Conservation (phyloP, 2,797 vertebrate species). For the Pogonophryne albipinna region DNA sequence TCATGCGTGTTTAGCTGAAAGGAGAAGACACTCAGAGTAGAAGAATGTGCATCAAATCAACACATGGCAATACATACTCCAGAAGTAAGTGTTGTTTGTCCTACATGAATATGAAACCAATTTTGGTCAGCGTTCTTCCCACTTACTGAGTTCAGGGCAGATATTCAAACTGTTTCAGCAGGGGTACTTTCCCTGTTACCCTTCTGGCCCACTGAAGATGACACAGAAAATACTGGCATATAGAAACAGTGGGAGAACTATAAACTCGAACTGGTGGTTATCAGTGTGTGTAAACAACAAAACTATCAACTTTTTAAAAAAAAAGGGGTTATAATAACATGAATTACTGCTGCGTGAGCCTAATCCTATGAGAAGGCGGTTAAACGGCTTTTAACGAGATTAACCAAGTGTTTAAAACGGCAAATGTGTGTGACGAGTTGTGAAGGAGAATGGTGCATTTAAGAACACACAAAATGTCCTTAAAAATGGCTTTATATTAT, state of each 20-base stretch:
- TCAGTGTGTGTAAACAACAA: not conserved
- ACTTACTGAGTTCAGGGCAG: slow-evolving; percentile 26
- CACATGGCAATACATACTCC: not conserved
- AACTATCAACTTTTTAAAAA: too few species aligned
- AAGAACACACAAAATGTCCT: too few species aligned
- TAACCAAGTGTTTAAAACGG: too few species aligned
- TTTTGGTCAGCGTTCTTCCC: slow-evolving; percentile 42
- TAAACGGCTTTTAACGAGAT: too few species aligned
- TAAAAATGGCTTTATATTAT: too few species aligned
- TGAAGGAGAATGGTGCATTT: too few species aligned
- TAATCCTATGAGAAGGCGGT: too few species aligned
- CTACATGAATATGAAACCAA: slow-evolving; percentile 49
- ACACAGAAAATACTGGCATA: slow-evolving; percentile 33
- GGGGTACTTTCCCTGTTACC: slow-evolving; percentile 65
- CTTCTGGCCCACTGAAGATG: slow-evolving; percentile 16
- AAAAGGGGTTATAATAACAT: too few species aligned
- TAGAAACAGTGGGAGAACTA: not conserved
- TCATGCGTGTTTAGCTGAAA: too few species aligned
- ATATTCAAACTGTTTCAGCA: slow-evolving; percentile 61
- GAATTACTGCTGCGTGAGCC: too few species aligned
- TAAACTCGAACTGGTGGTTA: not conserved
- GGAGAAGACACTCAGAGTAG: not conserved
- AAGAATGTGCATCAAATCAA: not conserved
- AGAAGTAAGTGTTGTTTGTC: slow-evolving; percentile 40
- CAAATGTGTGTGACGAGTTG: too few species aligned